Base-by-base conservation (phyloP, 2,888 invertebrate species). In the Rambutsinella grinnellia region DNA sequence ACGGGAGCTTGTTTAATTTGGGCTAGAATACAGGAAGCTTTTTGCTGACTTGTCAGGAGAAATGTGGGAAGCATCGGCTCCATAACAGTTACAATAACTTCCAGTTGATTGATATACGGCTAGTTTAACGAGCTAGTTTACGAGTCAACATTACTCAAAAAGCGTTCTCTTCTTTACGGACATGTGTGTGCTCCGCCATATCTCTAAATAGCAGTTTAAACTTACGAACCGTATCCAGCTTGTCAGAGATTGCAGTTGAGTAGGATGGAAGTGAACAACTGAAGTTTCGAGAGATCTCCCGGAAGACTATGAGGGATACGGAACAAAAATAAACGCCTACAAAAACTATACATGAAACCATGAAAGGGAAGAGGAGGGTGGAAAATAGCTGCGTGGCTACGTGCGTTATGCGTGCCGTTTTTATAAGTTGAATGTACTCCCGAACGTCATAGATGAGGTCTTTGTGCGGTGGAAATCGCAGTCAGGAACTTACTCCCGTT, bases 291-390 rank as follows among this genome's bases (percentile, higher is more conserved):
- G 58, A 17, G 47, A 36, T 72, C 60, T 74, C 74, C 74, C 74
- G 74, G 74, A 74, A 74, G 74, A 66, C 49, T 65, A 70, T 56
- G 63, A 62, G 63, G 57, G 62, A 62, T 62, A 57, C 27, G 53
- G 67, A 49, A 74, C 66, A 74, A 74, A 74, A 74, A 74, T 74
- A 74, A 67, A 74, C 74, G 74, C 74, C 74, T 61, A 74, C 74
- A 66, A 74, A 74, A 66, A 63, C 27, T n/a, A 36, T 23, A 3
- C 17, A 10, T 27, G 23, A 28, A 6, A n/a, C 10, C 2, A 23
- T 6, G 6, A 8, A 5, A 49, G 19, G 49, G 19, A 19, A 19
- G 49, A 13, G 49, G 17, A 28, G 6, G 36, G 36, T 15, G 28
- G 58, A 0, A 6, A 51, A 3, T 26, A 60, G 36, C 13, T 36